Evolutionary conservation across 1,140 invertebrate species (phyloP), one percentile per base, ranked within the genome.

Genomic region (Papilio xuthus): DNA sequence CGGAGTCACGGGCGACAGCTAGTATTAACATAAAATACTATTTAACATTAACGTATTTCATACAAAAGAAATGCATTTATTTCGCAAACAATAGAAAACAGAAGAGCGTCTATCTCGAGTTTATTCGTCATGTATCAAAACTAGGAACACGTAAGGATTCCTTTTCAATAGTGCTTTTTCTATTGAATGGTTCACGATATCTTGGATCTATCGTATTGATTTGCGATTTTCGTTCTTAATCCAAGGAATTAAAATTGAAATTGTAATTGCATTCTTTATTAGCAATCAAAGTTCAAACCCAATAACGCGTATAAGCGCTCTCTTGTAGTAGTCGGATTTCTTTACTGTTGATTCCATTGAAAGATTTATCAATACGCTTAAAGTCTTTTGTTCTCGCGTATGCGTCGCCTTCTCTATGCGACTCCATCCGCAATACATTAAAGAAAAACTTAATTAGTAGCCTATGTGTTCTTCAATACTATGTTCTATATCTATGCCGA

Each of bases 271-370:
- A 75, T 50, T 75, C 28, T 75, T 9, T 75, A 75, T 56, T 75
- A 50, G 28, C 50, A 76, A 60, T 60, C 74, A 76, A 42, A 76
- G 74, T 75, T 75, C 74, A 53, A 76, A 76, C 50, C 32, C 37
- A 76, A 76, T 76, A 76, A 76, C 74, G 74, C 74, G 53, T 76
- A 63, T 76, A 53, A 53, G 28, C 63, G 50, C 12, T 53, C 74
- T 42, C 20, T 76, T 60, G 74, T 76, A 18, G 63, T 76, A 76
- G 53, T 76, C 6, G 53, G 44, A 50, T 75, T 75, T 75, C 72
- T 75, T 75, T 75, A 47, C 72, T 37, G 47, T 28, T 37, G 53
- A n/a, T 47, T 41, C 32, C 26, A 47, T 37, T 63, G 50, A 37
- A 76, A 60, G 37, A 12, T 76, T 60, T 41, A 18, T 76, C n/a